phyloP scores from a whole-genome alignment of 2,888 invertebrate species.

The Lasioglossum oenotherae region DNA sequence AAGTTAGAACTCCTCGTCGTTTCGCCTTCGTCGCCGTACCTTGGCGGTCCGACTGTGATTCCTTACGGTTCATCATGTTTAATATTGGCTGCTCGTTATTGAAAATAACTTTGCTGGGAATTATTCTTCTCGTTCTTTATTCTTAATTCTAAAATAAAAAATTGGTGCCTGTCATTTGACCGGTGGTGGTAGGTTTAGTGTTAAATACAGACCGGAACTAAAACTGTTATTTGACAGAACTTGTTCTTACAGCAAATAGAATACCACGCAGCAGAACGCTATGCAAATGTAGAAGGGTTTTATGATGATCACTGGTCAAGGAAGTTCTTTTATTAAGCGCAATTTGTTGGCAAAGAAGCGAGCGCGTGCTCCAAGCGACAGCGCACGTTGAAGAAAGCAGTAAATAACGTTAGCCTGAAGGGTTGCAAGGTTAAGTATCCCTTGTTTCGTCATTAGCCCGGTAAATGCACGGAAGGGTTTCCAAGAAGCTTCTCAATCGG shows the following conservation, averaged over 20 bases:
- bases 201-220: background rate
- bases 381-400: background rate
- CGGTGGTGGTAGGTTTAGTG: no score
- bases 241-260: background rate
- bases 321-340: background rate
- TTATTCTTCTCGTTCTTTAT: background rate
- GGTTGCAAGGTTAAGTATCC: background rate
- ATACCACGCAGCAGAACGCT: background rate
- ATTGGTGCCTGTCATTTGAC: no score
- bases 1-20: constrained; percentile 7
- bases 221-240: background rate
- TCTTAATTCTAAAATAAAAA: background rate
- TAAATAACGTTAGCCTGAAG: background rate
- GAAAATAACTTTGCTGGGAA: background rate
- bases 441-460: background rate
- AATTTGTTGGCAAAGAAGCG: background rate
- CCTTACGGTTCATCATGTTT: background rate
- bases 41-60: background rate
- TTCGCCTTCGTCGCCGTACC: background rate
- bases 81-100: background rate
- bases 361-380: background rate
- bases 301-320: background rate
- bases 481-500: constrained; percentile 32
- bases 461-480: constrained; percentile 30
- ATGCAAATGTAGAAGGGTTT: background rate